These are phyloP conservation scores for Chionoecetes opilio DNA, from an alignment of 1,140 invertebrate genomes.

Conservation along the genomic window DNA sequence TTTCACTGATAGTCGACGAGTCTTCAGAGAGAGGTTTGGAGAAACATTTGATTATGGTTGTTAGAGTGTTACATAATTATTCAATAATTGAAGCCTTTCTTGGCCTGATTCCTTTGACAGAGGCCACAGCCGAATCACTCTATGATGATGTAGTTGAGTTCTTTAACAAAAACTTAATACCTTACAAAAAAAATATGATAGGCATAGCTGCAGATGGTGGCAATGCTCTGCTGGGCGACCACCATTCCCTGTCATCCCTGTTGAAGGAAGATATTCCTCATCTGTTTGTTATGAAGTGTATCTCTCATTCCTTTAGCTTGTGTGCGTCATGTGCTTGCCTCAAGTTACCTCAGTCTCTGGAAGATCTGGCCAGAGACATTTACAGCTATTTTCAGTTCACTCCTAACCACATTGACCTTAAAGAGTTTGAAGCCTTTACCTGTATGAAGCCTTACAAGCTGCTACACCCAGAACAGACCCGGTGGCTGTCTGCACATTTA, in stretches of 20 bases:
- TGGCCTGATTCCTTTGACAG: constrained; percentile 17
- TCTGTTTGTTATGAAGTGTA: constrained; percentile 75
- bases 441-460: neutral
- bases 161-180: constrained; percentile 39
- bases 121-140: constrained; percentile 36
- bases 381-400: constrained; percentile 43
- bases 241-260: constrained; percentile 68
- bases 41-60: constrained; percentile 38
- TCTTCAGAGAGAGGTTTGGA: constrained; percentile 4
- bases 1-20: constrained; percentile 51
- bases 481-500: neutral
- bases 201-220: constrained; percentile 65
- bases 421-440: neutral
- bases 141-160: constrained; percentile 41
- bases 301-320: constrained; percentile 77
- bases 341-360: constrained; percentile 19
- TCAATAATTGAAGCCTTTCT: constrained; percentile 44
- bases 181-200: constrained; percentile 61
- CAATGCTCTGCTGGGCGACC: constrained; percentile 70
- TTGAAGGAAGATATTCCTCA: constrained; percentile 67
- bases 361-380: constrained; percentile 33
- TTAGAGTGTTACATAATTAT: neutral
- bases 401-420: neutral
- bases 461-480: neutral
- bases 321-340: constrained; percentile 35